Conservation (phyloP, 53 echinoderm and acorn worm species). For the Hippasteria phrygiana region DNA sequence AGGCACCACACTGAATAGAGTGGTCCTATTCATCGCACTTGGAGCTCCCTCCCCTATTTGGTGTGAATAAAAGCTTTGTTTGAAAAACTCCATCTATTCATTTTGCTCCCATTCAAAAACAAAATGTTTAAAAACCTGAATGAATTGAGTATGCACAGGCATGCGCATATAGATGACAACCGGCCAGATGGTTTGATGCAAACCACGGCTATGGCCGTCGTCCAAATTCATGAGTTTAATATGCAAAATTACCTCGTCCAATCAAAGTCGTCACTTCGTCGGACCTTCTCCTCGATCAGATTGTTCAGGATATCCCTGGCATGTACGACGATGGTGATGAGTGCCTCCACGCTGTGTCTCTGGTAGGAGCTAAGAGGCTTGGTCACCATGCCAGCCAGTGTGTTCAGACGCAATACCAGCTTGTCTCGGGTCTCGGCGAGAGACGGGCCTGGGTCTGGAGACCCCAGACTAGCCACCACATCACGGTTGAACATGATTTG, state of each 20-base stretch:
- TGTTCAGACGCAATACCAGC: conserved; percentile 88
- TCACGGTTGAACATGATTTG: conserved; percentile 99
- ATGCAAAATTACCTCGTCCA: conserved; percentile 99
- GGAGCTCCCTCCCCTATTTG: too few species aligned
- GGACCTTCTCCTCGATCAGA: conserved; percentile 83
- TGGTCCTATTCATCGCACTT: too few species aligned
- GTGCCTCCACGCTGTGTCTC: conserved; percentile 94
- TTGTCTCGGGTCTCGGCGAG: conserved; percentile 79
- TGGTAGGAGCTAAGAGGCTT: conserved; percentile 79
- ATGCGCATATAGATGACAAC: too few species aligned
- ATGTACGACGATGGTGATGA: conserved; percentile 97
- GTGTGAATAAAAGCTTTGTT: too few species aligned
- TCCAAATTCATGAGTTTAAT: conserved; percentile 30
- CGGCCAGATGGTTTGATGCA: too few species aligned
- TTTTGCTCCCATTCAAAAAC: too few species aligned
- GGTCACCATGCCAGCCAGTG: conserved; percentile 91
- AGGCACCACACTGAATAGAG: too few species aligned
- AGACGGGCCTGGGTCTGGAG: conserved; percentile 58
- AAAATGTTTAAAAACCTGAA: too few species aligned
- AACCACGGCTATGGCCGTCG: too few species aligned
- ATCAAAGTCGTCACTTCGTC: conserved; percentile 91
- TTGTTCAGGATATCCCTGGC: conserved; percentile 88
- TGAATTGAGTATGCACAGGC: too few species aligned
- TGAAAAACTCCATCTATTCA: too few species aligned
- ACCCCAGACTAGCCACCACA: conserved; percentile 84